Percentiles rank a stretch among this genome's conserved stretches.
These are phyloP conservation scores for Oenanthe melanoleuca DNA, from an alignment of 2,113 vertebrate genomes.

Conservation along the genomic window DNA sequence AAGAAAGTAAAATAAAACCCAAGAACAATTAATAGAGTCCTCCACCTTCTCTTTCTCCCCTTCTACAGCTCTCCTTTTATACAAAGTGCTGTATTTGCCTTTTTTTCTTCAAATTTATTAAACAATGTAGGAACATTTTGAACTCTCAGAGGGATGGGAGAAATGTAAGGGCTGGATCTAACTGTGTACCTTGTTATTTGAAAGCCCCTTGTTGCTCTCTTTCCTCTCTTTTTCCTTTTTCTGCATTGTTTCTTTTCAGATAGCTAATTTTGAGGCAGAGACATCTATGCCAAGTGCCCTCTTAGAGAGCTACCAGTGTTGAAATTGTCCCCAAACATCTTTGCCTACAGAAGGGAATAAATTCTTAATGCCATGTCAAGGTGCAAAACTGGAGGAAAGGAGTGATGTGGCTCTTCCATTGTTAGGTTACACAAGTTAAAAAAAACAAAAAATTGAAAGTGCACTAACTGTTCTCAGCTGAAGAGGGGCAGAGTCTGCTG, in stretches of 20 bases:
- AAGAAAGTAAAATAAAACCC: neutral
- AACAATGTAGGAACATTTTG: neutral
- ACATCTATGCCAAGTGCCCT: neutral
- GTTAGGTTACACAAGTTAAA: neutral
- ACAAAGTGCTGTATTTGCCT: neutral
- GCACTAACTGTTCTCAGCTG: neutral
- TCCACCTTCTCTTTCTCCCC: neutral
- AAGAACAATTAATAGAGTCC: neutral
- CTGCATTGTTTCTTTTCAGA: neutral
- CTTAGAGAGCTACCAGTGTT: neutral
- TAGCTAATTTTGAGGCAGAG: neutral
- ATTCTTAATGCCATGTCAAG: neutral
- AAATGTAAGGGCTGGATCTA: neutral
- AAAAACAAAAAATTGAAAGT: neutral
- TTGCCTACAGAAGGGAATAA: neutral
- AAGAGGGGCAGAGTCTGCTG: neutral
- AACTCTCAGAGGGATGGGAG: neutral
- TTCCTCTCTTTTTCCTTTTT: neutral
- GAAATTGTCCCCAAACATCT: neutral
- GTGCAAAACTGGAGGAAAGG: neutral
- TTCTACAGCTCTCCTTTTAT: neutral
- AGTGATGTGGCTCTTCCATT: neutral
- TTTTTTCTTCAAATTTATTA: neutral
- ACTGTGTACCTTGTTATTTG: neutral
- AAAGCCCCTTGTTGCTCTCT: neutral